Evolutionary conservation across 2,888 invertebrate genomes (phyloP).

Genomic region (Yponomeuta cagnagella): DNA sequence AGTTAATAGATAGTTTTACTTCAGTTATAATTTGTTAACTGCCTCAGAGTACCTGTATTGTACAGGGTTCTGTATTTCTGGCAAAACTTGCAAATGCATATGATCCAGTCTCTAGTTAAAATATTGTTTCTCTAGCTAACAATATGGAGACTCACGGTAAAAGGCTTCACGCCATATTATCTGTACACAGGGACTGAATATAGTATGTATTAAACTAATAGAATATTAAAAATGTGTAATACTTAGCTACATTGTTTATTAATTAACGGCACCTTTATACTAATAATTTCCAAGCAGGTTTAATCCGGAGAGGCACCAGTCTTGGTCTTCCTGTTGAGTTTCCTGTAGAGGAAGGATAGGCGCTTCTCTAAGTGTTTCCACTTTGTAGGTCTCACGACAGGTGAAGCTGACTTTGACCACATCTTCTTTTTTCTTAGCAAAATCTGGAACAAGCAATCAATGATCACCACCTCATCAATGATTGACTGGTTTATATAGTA

Average conservation of each 20-base stretch:
- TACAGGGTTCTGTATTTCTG: no score
- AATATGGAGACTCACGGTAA: no score
- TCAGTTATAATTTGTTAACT: no score
- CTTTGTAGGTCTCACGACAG: slow-evolving; percentile 82
- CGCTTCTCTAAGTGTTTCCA: slow-evolving; percentile 86
- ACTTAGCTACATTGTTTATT: slow-evolving; percentile 4
- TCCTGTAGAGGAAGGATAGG: slow-evolving; percentile 83
- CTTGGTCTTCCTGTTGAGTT: slow-evolving; percentile 87
- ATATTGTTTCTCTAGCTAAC: no score
- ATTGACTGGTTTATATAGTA: no score
- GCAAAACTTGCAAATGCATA: no score
- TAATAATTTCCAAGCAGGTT: slow-evolving; percentile 8
- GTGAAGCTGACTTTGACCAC: slow-evolving; percentile 73
- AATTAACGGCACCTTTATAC: not conserved
- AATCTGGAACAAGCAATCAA: slow-evolving; percentile 41
- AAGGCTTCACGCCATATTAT: no score
- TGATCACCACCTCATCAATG: not conserved
- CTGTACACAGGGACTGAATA: no score
- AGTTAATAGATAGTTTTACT: no score
- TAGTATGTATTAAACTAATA: no score
- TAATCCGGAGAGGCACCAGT: slow-evolving; percentile 72
- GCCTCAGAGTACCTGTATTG: no score
- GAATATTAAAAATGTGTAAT: not conserved
- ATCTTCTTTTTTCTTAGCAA: slow-evolving; percentile 83
- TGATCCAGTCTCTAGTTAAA: no score